Evolutionary conservation across 2,797 vertebrate species (phyloP).

Genomic region (Coilia nasus): DNA sequence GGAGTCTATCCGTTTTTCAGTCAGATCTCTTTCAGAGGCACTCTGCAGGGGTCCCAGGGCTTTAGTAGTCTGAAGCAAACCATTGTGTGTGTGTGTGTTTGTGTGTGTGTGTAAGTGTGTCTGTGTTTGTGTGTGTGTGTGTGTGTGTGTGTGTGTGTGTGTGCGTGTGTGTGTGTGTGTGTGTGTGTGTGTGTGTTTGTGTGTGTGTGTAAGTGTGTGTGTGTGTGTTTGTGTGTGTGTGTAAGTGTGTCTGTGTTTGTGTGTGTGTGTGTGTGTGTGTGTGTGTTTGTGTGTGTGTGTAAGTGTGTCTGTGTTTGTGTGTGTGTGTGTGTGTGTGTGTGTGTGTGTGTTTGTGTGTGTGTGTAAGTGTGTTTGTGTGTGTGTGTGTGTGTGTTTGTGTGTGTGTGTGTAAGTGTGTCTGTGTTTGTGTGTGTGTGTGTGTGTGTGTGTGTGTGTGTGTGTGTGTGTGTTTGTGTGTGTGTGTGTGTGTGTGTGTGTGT

Average conservation of each 20-base stretch:
- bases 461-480: background rate
- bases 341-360: background rate
- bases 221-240: background rate
- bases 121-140: slow-evolving; percentile 7
- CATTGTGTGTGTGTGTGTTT: too few species aligned
- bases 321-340: background rate
- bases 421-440: too few species aligned
- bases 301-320: background rate
- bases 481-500: background rate
- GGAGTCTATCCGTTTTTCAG: too few species aligned
- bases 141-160: background rate
- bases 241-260: background rate
- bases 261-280: background rate
- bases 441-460: too few species aligned
- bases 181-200: slow-evolving; percentile 12
- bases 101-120: background rate
- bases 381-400: too few species aligned
- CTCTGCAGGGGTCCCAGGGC: too few species aligned
- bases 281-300: slow-evolving; percentile 13
- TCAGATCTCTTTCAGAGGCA: too few species aligned
- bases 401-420: too few species aligned
- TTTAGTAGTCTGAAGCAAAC: too few species aligned
- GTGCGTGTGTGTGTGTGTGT: too few species aligned
- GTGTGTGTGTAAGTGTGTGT: slow-evolving; percentile 8
- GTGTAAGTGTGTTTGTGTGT: background rate